Base-by-base conservation (phyloP, 1,140 invertebrate species). In the Copidosoma floridanum region DNA sequence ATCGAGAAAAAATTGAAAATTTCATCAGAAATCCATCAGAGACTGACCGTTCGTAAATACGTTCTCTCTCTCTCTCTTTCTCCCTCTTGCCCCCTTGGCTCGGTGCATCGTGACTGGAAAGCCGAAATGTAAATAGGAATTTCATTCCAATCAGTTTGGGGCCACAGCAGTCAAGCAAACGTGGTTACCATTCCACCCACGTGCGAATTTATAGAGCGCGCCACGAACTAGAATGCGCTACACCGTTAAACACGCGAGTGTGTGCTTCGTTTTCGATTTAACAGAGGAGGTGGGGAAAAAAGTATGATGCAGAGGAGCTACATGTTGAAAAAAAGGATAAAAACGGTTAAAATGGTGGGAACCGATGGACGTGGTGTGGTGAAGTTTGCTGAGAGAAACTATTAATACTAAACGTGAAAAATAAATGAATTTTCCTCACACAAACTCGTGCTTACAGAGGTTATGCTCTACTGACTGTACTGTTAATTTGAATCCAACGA, bases 81-180 rank as follows among this genome's bases (percentile, higher is more conserved):
- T 12, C 7, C 7, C 32, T n/a, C n/a, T n/a, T n/a, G n/a, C n/a
- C n/a, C n/a, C n/a, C n/a, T n/a, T 10, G 32, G 50, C 44, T 35
- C 46, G 46, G 26, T 24, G 46, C 18, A 21, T 24, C 59, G 53
- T 57, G 64, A 61, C 61, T 57, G 37, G 57, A 61, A 65, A 65
- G n/a, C 58, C 61, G 54, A 60, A 65, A 63, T 63, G 58, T 63
- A 68, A 66, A 66, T 63, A 64, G 59, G 47, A 61, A 62, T 62
- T 57, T 51, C 40, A 57, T 62, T 56, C 44, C 53, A 62, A 56
- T 62, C 60, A 56, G 60, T 56, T 57, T 56, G 52, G 46, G 44
- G 43, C 37, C 18, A 20, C 18, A n/a, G n/a, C n/a, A n/a, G n/a
- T n/a, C n/a, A n/a, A n/a, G n/a, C n/a, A n/a, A n/a, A n/a, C n/a